Evolutionary conservation across 2,888 invertebrate species (phyloP).

Genomic region (Xanthostigma xanthostigma): DNA sequence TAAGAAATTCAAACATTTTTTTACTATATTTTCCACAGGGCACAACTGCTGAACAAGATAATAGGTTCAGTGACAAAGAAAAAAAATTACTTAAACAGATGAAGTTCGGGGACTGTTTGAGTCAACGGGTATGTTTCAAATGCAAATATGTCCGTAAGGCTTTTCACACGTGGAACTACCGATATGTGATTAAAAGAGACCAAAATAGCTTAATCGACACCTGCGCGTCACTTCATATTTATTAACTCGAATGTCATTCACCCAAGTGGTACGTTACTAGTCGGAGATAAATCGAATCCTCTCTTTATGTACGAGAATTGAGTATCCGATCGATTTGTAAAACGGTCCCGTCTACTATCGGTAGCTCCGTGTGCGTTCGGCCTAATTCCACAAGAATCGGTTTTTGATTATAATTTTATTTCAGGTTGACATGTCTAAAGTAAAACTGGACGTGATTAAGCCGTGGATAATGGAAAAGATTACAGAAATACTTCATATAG

Average conservation of each 20-base stretch:
- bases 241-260: too few relatives aligned
- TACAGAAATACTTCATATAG: constrained; percentile 90
- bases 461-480: constrained; percentile 98
- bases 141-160: constrained; percentile 1
- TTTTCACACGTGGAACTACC: too few relatives aligned
- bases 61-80: constrained; percentile 98
- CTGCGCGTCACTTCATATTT: too few relatives aligned
- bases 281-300: too few relatives aligned
- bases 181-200: too few relatives aligned
- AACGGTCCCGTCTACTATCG: too few relatives aligned
- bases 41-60: constrained; percentile 97
- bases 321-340: too few relatives aligned
- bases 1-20: background rate
- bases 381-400: background rate
- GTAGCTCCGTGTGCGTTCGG: too few relatives aligned
- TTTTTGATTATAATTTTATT: constrained; percentile 7
- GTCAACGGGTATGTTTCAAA: constrained; percentile 57
- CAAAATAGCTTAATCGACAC: too few relatives aligned
- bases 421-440: constrained; percentile 94
- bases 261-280: too few relatives aligned
- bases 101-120: constrained; percentile 91
- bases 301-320: too few relatives aligned
- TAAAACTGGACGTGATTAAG: constrained; percentile 92
- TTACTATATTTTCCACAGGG: constrained; percentile 46
- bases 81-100: constrained; percentile 97